Evolutionary conservation across 2,113 vertebrate genomes (phyloP).

Genomic region (Scomber japonicus): DNA sequence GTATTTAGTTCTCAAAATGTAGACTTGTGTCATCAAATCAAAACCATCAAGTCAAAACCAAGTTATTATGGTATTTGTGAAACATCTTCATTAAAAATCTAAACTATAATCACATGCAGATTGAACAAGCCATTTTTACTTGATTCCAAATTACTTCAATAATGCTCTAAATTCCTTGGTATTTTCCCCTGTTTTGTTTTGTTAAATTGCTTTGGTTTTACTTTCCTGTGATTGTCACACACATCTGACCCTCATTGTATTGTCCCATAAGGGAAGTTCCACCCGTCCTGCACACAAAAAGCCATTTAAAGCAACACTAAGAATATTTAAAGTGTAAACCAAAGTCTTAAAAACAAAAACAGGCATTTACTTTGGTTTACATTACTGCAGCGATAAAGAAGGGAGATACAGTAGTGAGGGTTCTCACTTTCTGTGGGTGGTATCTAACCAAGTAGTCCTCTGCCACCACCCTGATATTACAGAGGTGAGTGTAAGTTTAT

Average conservation of each 20-base stretch:
- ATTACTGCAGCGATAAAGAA: background rate
- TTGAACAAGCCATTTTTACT: background rate
- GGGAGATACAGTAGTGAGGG: too few relatives aligned
- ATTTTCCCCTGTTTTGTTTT: constrained; percentile 18
- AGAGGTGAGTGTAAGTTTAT: background rate
- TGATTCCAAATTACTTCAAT: background rate
- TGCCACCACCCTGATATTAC: background rate
- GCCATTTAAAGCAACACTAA: constrained; percentile 38
- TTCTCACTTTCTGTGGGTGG: too few relatives aligned
- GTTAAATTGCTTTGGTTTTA: constrained; percentile 36
- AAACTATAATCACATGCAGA: background rate
- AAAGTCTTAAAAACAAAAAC: background rate
- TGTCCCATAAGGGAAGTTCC: constrained; percentile 64
- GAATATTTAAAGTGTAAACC: constrained; percentile 3
- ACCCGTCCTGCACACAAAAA: constrained; percentile 53
- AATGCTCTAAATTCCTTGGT: background rate
- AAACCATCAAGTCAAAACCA: background rate
- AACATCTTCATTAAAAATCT: background rate
- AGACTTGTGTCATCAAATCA: background rate
- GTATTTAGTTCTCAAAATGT: constrained; percentile 5
- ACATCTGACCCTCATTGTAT: constrained; percentile 28
- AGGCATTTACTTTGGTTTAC: background rate
- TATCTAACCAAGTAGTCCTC: too few relatives aligned
- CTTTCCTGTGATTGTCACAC: constrained; percentile 74
- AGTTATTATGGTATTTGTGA: background rate